These are phyloP conservation scores for Brevimyrus niger DNA, from an alignment of 2,113 vertebrate species.

Conservation along the genomic window DNA sequence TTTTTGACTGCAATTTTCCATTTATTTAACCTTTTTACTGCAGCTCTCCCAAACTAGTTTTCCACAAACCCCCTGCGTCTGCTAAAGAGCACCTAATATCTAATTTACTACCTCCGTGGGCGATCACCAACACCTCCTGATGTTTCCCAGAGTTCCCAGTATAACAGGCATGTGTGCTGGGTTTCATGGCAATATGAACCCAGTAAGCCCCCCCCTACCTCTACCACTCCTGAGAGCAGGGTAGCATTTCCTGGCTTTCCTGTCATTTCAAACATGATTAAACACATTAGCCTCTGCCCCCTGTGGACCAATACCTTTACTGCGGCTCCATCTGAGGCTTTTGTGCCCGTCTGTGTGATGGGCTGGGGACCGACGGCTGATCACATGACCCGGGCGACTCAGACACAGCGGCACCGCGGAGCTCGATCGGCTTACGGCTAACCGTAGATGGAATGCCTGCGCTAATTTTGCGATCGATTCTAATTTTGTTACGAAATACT, in stretches of 20 bases:
- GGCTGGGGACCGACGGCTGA: not conserved
- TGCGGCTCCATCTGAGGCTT: conserved; percentile 20
- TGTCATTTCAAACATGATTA: conserved; percentile 52
- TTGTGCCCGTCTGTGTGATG: not conserved
- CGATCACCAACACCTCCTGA: not conserved
- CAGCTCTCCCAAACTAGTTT: not conserved
- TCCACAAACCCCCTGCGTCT: not conserved
- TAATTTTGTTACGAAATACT: not conserved
- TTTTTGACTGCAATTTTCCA: not conserved
- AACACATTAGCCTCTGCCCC: conserved; percentile 48
- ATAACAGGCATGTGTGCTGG: conserved; percentile 23
- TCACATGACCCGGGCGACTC: not conserved
- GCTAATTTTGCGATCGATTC: not conserved
- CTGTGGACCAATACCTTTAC: conserved; percentile 32
- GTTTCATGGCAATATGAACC: conserved; percentile 12
- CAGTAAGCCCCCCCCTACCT: conserved; percentile 8
- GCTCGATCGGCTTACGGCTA: not conserved
- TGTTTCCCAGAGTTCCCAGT: not conserved
- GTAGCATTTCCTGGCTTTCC: conserved; percentile 30
- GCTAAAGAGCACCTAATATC: not conserved
- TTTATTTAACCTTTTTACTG: not conserved
- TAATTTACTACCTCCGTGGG: not conserved
- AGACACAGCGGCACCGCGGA: not conserved
- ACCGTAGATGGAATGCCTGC: not conserved
- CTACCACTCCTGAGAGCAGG: conserved; percentile 41